Evolutionary conservation across 53 echinoderm and acorn worm species (phyloP).

Genomic region (Crossaster papposus): DNA sequence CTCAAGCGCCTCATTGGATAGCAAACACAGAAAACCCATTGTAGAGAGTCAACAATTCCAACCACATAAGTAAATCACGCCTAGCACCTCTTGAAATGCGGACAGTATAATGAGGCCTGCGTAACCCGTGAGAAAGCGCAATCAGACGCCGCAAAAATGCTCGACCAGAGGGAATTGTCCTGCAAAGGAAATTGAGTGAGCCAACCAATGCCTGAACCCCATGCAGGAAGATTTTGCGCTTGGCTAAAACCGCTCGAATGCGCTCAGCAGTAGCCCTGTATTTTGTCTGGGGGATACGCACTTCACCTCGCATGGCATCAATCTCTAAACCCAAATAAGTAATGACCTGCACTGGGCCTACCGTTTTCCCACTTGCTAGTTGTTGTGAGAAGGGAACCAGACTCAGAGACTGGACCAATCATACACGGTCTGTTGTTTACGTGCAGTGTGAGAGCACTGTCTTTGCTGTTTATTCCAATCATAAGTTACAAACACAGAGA

Average conservation of each 20-base stretch:
- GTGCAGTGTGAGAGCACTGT: too few species aligned
- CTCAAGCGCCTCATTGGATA: conserved; percentile 4
- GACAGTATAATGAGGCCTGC: neutral
- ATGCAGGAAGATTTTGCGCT: conserved; percentile 12
- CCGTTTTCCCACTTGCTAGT: conserved; percentile 40
- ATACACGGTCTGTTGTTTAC: too few species aligned
- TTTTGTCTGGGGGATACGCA: conserved; percentile 53
- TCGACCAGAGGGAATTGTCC: conserved; percentile 26
- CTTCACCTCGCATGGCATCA: conserved; percentile 8
- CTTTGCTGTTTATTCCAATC: too few species aligned
- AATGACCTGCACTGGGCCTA: conserved; percentile 44
- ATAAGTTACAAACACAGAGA: too few species aligned
- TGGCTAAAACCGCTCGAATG: neutral
- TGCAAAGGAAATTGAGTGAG: conserved; percentile 54
- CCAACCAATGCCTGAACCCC: conserved; percentile 57
- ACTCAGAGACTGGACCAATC: too few species aligned
- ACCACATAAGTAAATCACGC: conserved; percentile 23
- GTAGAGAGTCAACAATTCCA: neutral
- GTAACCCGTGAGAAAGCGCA: neutral
- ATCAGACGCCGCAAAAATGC: conserved; percentile 37
- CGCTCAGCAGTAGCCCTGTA: neutral
- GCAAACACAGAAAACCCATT: conserved; percentile 13
- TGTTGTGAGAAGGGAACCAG: too few species aligned
- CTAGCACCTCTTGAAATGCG: conserved; percentile 15
- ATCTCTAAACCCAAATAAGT: conserved; percentile 61